A percentile compares a stretch with the other conserved stretches of the same genome.
Evolutionary conservation across 2,797 vertebrate genomes (phyloP).

Genomic region (Rhinatrema bivittatum): DNA sequence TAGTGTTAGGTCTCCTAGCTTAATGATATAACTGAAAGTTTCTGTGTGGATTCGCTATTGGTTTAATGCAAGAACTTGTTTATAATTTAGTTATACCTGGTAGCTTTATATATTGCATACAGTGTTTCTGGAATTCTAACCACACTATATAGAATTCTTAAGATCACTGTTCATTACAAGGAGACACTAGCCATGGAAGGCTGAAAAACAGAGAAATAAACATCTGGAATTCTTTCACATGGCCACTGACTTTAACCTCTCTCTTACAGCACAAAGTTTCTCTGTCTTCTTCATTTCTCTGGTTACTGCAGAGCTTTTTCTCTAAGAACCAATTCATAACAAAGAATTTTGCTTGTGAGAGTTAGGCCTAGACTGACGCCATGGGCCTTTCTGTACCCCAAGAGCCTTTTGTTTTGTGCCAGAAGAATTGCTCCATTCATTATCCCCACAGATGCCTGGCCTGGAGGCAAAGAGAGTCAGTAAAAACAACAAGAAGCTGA

Average conservation of each 20-base stretch:
- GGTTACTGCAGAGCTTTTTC: slow-evolving; percentile 68
- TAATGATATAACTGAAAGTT: too few relatives aligned
- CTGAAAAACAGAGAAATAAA: slow-evolving; percentile 44
- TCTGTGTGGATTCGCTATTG: too few relatives aligned
- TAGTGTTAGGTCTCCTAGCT: slow-evolving; percentile 24
- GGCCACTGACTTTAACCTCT: slow-evolving; percentile 59
- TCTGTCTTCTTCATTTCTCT: slow-evolving; percentile 68
- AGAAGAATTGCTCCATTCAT: slow-evolving; percentile 80
- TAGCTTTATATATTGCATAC: too few relatives aligned
- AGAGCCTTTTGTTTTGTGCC: slow-evolving; percentile 76
- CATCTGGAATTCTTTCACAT: slow-evolving; percentile 62
- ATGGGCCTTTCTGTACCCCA: slow-evolving; percentile 65
- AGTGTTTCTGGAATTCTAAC: too few relatives aligned
- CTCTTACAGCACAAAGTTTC: slow-evolving; percentile 67
- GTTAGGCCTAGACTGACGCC: slow-evolving; percentile 58
- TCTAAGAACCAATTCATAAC: slow-evolving; percentile 69
- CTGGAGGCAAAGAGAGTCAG: slow-evolving; percentile 73
- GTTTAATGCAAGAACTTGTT: too few relatives aligned
- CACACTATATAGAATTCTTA: too few relatives aligned
- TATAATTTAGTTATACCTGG: too few relatives aligned
- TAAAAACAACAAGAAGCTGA: slow-evolving; percentile 76
- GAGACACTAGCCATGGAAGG: slow-evolving; percentile 43
- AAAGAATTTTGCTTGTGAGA: slow-evolving; percentile 72
- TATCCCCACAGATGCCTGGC: slow-evolving; percentile 76
- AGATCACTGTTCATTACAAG: slow-evolving; percentile 40